phyloP scores from a whole-genome alignment of 2,113 vertebrate genomes.

The Anarhynchus alexandrinus region DNA sequence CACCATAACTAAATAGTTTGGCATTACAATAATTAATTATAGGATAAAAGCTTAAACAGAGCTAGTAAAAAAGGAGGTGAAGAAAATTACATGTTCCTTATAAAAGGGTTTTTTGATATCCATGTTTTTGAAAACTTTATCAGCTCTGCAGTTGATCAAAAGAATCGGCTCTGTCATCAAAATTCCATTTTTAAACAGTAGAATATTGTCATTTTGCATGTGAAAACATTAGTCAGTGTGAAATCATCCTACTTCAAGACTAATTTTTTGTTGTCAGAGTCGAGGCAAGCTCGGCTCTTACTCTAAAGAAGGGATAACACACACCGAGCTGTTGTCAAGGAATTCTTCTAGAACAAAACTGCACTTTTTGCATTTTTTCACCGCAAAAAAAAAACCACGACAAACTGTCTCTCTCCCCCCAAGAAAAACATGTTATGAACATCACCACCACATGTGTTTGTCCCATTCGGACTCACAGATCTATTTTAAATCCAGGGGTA shows the following conservation, averaged over 20 bases:
- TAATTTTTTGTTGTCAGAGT: not conserved
- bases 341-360: not conserved
- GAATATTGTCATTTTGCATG: not conserved
- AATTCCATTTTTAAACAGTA: not conserved
- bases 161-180: not conserved
- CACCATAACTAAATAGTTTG: not conserved
- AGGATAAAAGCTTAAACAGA: not conserved
- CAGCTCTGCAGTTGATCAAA: not conserved
- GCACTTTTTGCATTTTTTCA: not conserved
- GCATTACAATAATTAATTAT: not conserved
- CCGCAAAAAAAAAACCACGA: not conserved
- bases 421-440: not conserved
- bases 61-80: not conserved
- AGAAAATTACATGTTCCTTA: not conserved
- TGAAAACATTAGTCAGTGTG: not conserved
- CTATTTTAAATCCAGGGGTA: not conserved
- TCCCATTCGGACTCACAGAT: not conserved
- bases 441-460: not conserved
- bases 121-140: not conserved
- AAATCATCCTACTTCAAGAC: not conserved
- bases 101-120: not conserved
- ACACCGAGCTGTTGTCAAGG: not conserved
- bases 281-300: not conserved
- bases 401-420: not conserved
- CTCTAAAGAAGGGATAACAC: not conserved